Evolutionary conservation across 2,797 vertebrate species (phyloP), one percentile per base, ranked within the genome.

Genomic region (Falco rusticolus): DNA sequence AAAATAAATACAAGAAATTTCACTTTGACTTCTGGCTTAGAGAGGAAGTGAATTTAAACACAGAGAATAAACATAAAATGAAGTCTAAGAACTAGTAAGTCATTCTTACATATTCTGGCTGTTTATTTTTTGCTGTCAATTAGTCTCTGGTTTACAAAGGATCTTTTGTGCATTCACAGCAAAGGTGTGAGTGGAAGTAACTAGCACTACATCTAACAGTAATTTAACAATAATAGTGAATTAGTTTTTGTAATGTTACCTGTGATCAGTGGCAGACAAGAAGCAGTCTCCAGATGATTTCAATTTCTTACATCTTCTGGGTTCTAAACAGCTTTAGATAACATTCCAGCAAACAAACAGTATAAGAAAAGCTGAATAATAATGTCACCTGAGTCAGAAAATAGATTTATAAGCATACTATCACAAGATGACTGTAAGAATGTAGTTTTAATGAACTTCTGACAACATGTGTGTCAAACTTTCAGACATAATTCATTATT

Each of bases 1-100:
- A 93, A 97, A 95, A 97, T 87, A 92, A 97, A 95, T 65, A 80
- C 56, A 54, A 80, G 90, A 56, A 78, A 87, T 93, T 96, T 90
- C 77, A 57, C 72, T 92, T 84, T 85, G 61, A 90, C 84, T 65
- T 72, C 87, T 69, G 53, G 63, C 51, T 76, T 78, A 69, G 89
- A 82, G 91, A 95, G 72, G 39, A 93, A 77, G n/a, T 83, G 63
- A 94, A 78, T 93, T 93, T 75, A 91, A 97, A 93, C 82, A 91
- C 51, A 6, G 43, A 84, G 91, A 94, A 77, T 87, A 96, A 97
- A 82, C 69, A 93, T 16, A 13, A 77, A 92, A 66, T 78, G 68
- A 78, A 84, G 64, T 13, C 89, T 85, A 93, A 83, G 78, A 56
- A 86, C 59, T n/a, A 51, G n/a, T 60, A 61, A 84, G 33, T 84